Evolutionary conservation across 37 sponge, comb jelly and placozoan genomes (phyloP), one percentile per base, ranked within the genome.

Genomic region (Crambe crambe): DNA sequence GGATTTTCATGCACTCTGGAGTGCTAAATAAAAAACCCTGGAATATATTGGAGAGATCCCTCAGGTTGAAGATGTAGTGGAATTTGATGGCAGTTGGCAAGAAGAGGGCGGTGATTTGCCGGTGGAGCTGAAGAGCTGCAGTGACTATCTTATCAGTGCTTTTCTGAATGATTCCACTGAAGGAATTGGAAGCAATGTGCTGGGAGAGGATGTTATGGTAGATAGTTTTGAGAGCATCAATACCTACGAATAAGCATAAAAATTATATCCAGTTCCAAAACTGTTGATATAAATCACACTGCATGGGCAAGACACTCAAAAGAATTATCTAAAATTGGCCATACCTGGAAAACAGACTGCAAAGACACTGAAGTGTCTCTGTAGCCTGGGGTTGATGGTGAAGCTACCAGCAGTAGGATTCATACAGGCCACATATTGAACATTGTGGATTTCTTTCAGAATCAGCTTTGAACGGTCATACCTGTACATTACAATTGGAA

Each of bases 331-430:
- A 63, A 63, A 26, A 63, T n/a, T n/a, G n/a, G n/a, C n/a, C n/a
- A 74, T 23, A 26, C 89, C 77, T 15, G 99, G 99, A 79, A 98
- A 96, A 78, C 94, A 96, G 75, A 98, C 82, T 57, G 94, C 99
- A 81, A 98, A 98, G 21, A 98, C 99, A 79, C 91, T 88, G 83
- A 98, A 98, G 76, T 98, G 99, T 51, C 99, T 85, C 85, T 97
- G 99, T n/a, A 98, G 92, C 30, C 99, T 81, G 2, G 99, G 86
- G 83, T 98, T 98, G 85, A 98, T 96, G 83, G 99, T 98, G 88
- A 98, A 98, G 81, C 94, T 93, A 36, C 99, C 99, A 70, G 99
- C 97, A 43, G 99, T 98, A 26, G 99, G 99, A 79, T 98, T 98
- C 99, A 98, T 98, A 69, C 99, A 98, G 62, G 99, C 95, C 36